Evolutionary conservation across 2,113 vertebrate genomes (phyloP).

Genomic region (human): GRCh38 chr4:114866501-114867000

Average conservation of each 20-base stretch:
- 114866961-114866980: not conserved
- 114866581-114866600: not conserved
- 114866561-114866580: not conserved
- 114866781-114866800: not conserved
- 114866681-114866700: not conserved
- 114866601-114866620: not conserved
- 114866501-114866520: not conserved
- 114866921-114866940: not conserved
- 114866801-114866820: not conserved
- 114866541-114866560: not conserved
- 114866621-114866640: not conserved
- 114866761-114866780: not conserved
- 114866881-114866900: not conserved
- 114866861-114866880: not conserved
- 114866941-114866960: not conserved
- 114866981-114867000: not conserved
- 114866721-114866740: not conserved
- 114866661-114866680: not conserved
- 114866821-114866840: not conserved
- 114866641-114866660: not conserved
- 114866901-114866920: not conserved
- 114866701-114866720: not conserved
- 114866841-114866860: not conserved
- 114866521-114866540: not conserved
- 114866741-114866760: not conserved